Evolutionary conservation across 1,140 invertebrate genomes (phyloP), one percentile per base, ranked within the genome.

Genomic region (Leptopilina boulardi): DNA sequence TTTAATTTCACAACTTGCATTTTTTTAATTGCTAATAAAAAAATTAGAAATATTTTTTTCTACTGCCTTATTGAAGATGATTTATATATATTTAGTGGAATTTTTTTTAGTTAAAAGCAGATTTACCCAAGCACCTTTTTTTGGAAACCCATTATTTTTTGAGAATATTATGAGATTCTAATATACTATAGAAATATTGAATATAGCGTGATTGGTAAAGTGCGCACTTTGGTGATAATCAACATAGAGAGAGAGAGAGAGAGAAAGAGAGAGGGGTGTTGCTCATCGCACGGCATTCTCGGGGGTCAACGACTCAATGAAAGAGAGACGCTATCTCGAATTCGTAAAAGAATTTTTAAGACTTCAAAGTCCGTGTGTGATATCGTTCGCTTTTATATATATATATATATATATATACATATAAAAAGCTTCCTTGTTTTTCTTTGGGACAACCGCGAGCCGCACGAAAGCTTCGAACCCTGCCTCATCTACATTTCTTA

Each of bases 31-130:
- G n/a, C n/a, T n/a, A n/a, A n/a, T n/a, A n/a, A n/a, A n/a, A n/a
- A n/a, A 34, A 34, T 34, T 34, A 3, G 30, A 34, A 34, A 34
- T 3, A 34, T 54, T 54, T n/a, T 21, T 19, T 21, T 54, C 23
- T 13, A 59, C 56, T 59, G 56, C 56, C 56, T n/a, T n/a, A n/a
- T n/a, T 13, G 56, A 6, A 38, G 34, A 6, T 38, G 19, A 13
- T n/a, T n/a, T n/a, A n/a, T n/a, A n/a, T n/a, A n/a, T n/a, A n/a
- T 59, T 23, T 59, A 59, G 59, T 66, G 13, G 19, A 54, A 75
- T 66, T 66, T 74, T n/a, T n/a, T 77, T 78, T 71, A 77, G 80
- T 77, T 73, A 77, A 77, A 80, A 83, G 79, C 77, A 81, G 80
- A 74, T n/a, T n/a, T n/a, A n/a, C 81, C 75, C 76, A 83, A 83